Evolutionary conservation across 2,113 vertebrate genomes (phyloP), one percentile per base, ranked within the genome.

Genomic region (Myotis lucifugus): DNA sequence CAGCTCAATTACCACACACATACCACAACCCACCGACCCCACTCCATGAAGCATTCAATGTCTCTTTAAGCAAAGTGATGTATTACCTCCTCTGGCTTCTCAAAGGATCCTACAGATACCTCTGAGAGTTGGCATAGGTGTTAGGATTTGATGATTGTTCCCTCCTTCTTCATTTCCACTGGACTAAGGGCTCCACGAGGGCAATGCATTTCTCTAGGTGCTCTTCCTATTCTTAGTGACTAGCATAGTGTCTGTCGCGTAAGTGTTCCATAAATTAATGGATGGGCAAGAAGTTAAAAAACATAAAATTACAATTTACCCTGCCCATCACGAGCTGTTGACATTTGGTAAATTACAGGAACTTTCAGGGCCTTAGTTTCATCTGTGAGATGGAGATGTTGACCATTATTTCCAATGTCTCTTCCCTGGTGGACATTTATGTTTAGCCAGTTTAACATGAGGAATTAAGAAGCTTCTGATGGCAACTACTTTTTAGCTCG

Each of bases 401-500:
- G 56, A 34, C 11, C 17, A 8, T 66, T 64, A 59, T 19, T 14
- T 70, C 17, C 13, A n/a, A 9, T 2, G 10, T 69, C 15, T 93
- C 6, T 83, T 74, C 29, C 32, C 74, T 29, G 13, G 34, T 85
- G 34, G 66, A 85, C 25, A 23, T 83, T 64, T 56, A 85, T 64
- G 12, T 56, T 73, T 74, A 52, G n/a, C 40, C 19, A 46, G 10
- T 94, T 94, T 81, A 79, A 85, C 10, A 61, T 6, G 13, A 85
- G 1, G 8, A 29, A 32, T 66, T 79, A 61, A 78, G 56, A 40
- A 74, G 1, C 73, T 95, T 84, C 42, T 79, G 8, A 76, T 81
- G 34, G 40, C 37, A 59, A 52, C 29, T 92, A 40, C 50, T 88
- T 95, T 83, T 93, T 21, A 82, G 56, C 42, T 95, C 83, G 56